Evolutionary conservation across 2,888 invertebrate species (phyloP).

Genomic region (Latrodectus elegans): DNA sequence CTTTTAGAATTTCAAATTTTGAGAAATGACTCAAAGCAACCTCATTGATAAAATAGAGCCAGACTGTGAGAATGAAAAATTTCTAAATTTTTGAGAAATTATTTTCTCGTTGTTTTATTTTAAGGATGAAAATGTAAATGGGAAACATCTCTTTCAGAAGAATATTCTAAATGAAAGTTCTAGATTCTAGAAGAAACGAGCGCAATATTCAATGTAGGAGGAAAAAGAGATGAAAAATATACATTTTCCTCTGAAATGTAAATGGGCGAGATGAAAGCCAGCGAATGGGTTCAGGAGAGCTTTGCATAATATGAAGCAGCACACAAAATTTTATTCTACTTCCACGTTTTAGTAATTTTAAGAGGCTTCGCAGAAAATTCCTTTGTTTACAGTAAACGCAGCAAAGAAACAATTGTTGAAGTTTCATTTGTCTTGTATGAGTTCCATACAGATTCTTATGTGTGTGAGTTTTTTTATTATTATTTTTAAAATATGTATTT

Average conservation of each 20-base stretch:
- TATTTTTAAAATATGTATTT: too few species aligned
- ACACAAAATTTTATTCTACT: background rate
- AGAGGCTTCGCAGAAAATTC: conserved; percentile 1
- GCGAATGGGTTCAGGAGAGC: conserved; percentile 6
- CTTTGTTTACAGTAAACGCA: conserved; percentile 5
- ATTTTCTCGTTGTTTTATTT: too few species aligned
- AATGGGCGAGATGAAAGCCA: conserved; percentile 44
- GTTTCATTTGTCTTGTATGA: too few species aligned
- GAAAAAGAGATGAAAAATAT: conserved; percentile 5
- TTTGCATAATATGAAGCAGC: conserved; percentile 46
- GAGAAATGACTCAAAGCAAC: too few species aligned
- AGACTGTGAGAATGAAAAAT: too few species aligned
- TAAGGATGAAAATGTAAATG: too few species aligned
- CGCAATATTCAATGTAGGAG: background rate
- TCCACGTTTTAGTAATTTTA: conserved; percentile 11
- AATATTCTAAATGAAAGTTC: conserved; percentile 27
- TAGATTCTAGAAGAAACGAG: conserved; percentile 31
- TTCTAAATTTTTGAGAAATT: too few species aligned
- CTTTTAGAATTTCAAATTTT: too few species aligned
- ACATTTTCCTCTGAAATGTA: conserved; percentile 34
- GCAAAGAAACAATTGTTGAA: background rate
- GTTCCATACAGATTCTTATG: too few species aligned
- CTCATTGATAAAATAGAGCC: too few species aligned
- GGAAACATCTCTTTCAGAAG: background rate
- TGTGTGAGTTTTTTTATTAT: too few species aligned